Conservation (phyloP, 2,113 vertebrate genomes). For the Furnarius figulus region DNA sequence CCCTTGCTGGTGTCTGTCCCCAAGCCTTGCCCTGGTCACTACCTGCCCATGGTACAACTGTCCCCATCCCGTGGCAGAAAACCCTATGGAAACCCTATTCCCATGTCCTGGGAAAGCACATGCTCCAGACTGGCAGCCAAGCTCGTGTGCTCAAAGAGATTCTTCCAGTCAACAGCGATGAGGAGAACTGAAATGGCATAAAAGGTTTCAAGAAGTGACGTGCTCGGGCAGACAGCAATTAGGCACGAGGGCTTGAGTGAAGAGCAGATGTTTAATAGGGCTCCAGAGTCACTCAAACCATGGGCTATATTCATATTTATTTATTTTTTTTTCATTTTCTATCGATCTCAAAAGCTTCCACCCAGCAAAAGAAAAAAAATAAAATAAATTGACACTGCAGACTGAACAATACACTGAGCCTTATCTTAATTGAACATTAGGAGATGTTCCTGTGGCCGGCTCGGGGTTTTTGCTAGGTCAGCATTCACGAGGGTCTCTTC, state of each 20-base stretch:
- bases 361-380: neutral
- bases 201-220: neutral
- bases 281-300: neutral
- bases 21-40: rapidly evolving
- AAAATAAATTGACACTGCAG: neutral
- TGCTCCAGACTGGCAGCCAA: neutral
- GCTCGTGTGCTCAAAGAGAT: rapidly evolving
- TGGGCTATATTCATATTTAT: neutral
- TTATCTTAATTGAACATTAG: slow-evolving; percentile 64
- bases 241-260: neutral
- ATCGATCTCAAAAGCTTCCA: slow-evolving; percentile 39
- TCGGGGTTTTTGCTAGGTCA: slow-evolving; percentile 22
- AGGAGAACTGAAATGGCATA: neutral
- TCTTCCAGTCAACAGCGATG: neutral
- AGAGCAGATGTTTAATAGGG: neutral
- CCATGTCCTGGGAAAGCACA: rapidly evolving
- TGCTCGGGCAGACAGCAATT: neutral
- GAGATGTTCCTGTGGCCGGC: slow-evolving; percentile 10
- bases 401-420: neutral
- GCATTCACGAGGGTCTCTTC: slow-evolving; percentile 17
- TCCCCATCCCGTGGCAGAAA: rapidly evolving
- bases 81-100: rapidly evolving
- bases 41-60: rapidly evolving
- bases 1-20: neutral
- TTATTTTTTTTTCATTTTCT: neutral